Evolutionary conservation across 64 coral and sea anemone species (phyloP).

Genomic region (Astreopora myriophthalma): DNA sequence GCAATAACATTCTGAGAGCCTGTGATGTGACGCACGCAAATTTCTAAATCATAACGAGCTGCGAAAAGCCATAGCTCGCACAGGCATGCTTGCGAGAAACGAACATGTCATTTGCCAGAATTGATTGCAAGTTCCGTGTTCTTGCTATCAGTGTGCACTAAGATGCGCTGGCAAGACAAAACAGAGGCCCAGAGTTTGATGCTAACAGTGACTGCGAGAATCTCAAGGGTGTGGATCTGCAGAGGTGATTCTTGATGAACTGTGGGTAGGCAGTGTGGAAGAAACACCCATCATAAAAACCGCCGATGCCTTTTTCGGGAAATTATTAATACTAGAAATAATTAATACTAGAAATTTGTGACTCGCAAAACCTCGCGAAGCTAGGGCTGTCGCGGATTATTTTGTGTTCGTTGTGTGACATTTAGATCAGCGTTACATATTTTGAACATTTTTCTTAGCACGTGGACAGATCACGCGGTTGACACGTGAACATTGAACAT

Average conservation of each 20-base stretch:
- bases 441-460: no score
- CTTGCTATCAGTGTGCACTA: neutral
- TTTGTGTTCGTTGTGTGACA: no score
- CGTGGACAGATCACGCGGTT: no score
- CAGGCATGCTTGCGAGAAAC: neutral
- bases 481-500: no score
- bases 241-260: neutral
- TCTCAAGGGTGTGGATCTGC: neutral
- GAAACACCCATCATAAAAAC: slow-evolving; percentile 16
- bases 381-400: no score
- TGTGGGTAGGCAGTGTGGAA: neutral
- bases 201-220: neutral
- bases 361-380: no score
- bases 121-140: slow-evolving; percentile 1
- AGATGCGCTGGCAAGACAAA: neutral
- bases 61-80: neutral
- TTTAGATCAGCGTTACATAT: no score
- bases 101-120: neutral
- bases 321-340: no score
- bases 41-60: neutral
- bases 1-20: neutral
- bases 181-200: slow-evolving; percentile 13
- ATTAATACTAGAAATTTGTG: no score
- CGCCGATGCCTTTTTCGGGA: slow-evolving; percentile 20
- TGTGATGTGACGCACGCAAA: neutral